Percentiles rank a stretch among this genome's conserved stretches.
Conservation (phyloP, 2,888 invertebrate genomes). For the Stictocephala bisonia region DNA sequence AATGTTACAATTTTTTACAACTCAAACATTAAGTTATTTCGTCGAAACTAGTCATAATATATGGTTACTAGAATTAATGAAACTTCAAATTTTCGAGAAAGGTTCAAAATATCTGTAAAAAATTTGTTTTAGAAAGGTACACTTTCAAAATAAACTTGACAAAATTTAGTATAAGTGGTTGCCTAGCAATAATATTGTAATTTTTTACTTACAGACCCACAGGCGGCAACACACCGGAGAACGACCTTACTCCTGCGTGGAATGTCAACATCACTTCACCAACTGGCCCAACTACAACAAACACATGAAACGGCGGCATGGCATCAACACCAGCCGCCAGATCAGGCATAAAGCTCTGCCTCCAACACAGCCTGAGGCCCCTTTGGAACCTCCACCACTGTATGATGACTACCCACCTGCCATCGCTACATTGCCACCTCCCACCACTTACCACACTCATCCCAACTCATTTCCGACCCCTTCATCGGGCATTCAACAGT, state of each 20-base stretch:
- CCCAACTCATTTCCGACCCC: slow-evolving; percentile 23
- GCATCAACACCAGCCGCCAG: slow-evolving; percentile 57
- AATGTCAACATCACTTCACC: slow-evolving; percentile 80
- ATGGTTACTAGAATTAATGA: no score
- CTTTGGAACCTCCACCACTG: slow-evolving; percentile 35
- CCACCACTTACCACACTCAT: slow-evolving; percentile 34
- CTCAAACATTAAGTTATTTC: no score
- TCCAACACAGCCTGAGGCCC: slow-evolving; percentile 23
- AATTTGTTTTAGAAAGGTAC: no score
- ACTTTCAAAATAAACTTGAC: no score
- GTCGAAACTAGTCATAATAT: no score
- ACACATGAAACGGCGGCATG: slow-evolving; percentile 80
- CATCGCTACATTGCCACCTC: not conserved
- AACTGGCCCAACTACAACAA: slow-evolving; percentile 88
- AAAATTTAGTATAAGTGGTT: no score
- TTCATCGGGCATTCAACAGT: slow-evolving; percentile 12
- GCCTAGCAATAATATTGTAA: not conserved
- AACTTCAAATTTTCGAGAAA: no score
- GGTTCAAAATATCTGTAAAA: no score
- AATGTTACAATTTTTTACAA: no score
- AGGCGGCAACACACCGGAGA: slow-evolving; percentile 75
- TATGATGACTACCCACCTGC: slow-evolving; percentile 34
- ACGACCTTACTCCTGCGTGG: slow-evolving; percentile 78
- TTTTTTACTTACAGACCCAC: slow-evolving; percentile 68
- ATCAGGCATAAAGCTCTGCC: slow-evolving; percentile 49